These are phyloP conservation scores for Alligator mississippiensis DNA, from an alignment of 2,113 vertebrate genomes.

Conservation along the genomic window DNA sequence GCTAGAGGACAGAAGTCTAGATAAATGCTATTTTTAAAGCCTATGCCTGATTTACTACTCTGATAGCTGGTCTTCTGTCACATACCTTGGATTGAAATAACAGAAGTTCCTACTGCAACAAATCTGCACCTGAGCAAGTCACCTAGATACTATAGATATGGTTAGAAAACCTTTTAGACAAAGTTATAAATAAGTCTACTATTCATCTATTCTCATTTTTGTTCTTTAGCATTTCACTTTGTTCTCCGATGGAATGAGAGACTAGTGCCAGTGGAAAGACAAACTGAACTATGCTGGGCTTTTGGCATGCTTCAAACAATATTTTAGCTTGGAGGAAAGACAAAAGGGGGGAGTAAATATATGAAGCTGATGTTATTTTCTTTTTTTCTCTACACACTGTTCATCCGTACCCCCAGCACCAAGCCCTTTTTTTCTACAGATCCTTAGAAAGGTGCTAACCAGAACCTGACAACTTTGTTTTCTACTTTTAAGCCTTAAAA, in stretches of 20 bases:
- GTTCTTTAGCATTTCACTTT: slow-evolving; percentile 61
- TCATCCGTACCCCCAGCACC: slow-evolving; percentile 34
- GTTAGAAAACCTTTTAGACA: slow-evolving; percentile 67
- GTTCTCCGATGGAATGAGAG: slow-evolving; percentile 67
- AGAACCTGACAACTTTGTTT: background rate
- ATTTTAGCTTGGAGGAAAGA: slow-evolving; percentile 51
- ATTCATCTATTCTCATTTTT: slow-evolving; percentile 66
- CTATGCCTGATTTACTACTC: slow-evolving; percentile 7
- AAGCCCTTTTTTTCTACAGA: background rate
- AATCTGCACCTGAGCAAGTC: slow-evolving; percentile 37
- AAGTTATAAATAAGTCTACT: slow-evolving; percentile 70
- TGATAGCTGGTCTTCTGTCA: slow-evolving; percentile 36
- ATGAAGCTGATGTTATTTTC: slow-evolving; percentile 26
- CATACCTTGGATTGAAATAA: slow-evolving; percentile 35
- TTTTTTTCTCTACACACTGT: slow-evolving; percentile 25
- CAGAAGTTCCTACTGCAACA: slow-evolving; percentile 36
- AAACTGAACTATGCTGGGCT: slow-evolving; percentile 54
- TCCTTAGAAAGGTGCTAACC: background rate
- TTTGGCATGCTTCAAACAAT: slow-evolving; percentile 49
- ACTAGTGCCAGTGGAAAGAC: slow-evolving; percentile 64
- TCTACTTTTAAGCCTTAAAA: background rate
- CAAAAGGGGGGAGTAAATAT: slow-evolving; percentile 50
- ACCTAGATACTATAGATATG: slow-evolving; percentile 65
- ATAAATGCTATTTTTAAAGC: slow-evolving; percentile 46
- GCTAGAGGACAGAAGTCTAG: slow-evolving; percentile 34